Percentiles rank a stretch among this genome's conserved stretches.
Conservation (phyloP, 2,113 vertebrate species). For the Choloepus hoffmanni region DNA sequence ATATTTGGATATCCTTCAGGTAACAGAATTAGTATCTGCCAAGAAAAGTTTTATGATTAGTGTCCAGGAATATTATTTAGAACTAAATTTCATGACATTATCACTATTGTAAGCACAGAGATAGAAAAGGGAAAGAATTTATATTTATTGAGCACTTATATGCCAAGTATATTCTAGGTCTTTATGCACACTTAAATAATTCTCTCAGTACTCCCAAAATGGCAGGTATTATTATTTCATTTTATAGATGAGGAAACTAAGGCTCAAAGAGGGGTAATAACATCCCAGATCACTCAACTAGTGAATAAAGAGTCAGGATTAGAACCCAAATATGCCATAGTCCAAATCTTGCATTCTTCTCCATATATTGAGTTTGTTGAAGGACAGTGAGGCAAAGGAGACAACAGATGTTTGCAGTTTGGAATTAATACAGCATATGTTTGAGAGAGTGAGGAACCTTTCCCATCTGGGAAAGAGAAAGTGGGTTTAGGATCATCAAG, state of each 20-base stretch:
- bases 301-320: not conserved
- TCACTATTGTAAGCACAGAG: not conserved
- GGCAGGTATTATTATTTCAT: not conserved
- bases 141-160: not conserved
- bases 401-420: not conserved
- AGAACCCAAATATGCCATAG: not conserved
- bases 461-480: not conserved
- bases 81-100: conserved; percentile 24
- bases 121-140: not conserved
- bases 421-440: not conserved
- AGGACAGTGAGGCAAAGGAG: not conserved
- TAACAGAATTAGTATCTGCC: not conserved
- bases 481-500: not conserved
- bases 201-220: not conserved
- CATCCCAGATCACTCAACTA: not conserved
- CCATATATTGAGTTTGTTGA: not conserved
- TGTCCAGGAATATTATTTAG: conserved; percentile 36
- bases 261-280: not conserved
- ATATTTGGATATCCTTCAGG: conserved; percentile 13
- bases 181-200: not conserved
- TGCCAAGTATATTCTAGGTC: not conserved
- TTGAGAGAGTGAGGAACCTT: not conserved
- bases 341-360: not conserved
- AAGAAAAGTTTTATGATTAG: conserved; percentile 29
- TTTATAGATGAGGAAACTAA: conserved; percentile 1